Base-by-base conservation (phyloP, 37 sponge, comb jelly and placozoan genomes). In the Haliclona indistincta region DNA sequence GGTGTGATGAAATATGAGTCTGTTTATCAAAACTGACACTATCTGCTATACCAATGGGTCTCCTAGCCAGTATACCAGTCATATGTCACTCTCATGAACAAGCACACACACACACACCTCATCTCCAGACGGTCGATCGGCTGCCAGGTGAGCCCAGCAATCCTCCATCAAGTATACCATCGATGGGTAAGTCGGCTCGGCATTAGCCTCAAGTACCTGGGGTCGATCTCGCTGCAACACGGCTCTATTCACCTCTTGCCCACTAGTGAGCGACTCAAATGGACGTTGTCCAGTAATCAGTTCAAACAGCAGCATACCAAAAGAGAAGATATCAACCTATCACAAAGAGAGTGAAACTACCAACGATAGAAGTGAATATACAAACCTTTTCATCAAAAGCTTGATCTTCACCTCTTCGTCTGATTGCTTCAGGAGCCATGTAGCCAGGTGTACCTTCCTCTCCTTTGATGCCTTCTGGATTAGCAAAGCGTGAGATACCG, bases 391-490 rank as follows among this genome's bases (percentile, higher is more conserved):
- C 87, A 64, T 94, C 94, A 79, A 86, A 94, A 26, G 94, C 90
- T 54, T 83, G 87, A 45, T 89, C 91, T 60, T 86, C 87, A 11
- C 91, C 94, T 29, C 90, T 69, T 41, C 82, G 85, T 22, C 78
- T 78, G 1, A 96, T 89, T 13, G 96, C 96, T 38, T 96, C 96
- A 39, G 93, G 96, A 25, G 96, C 93, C 43, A 96, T 70, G 62
- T 87, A 96, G 11, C 96, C 96, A 8, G 96, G 96, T 0, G 96
- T 96, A 13, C 96, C 96, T 61, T 96, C 93, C 54, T 96, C 87
- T 28, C 96, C 96, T 62, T 92, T 96, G 40, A 92, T 82, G 23
- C 89, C 93, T 35, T 87, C 89, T 0, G 92, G 92, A 55, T 89
- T 89, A 61, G 95, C 95, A 86, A 90, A 88, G 22, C 94, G 64